Base-by-base conservation (phyloP, 2,888 invertebrate species). In the Cartodere bifasciata region DNA sequence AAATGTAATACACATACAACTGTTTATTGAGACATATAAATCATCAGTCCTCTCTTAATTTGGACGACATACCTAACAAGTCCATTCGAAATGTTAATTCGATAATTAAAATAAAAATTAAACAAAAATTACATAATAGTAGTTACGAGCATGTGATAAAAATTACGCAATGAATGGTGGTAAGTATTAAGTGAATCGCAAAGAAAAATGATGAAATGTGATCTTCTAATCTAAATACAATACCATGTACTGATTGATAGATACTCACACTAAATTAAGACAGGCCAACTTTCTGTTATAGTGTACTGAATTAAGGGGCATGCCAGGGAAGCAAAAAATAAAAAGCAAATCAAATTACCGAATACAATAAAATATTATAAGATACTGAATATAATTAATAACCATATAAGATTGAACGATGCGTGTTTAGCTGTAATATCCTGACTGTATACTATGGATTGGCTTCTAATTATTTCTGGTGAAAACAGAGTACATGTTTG, bases 11-110 rank as follows among this genome's bases (percentile, higher is more conserved):
- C 68, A 68, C 68, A 68, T 68, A 69, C 68, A 69, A 69, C 68
- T 68, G 68, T 68, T 69, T 68, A 69, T 70, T 68, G 66, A 68
- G 68, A 68, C 68, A 68, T 67, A 63, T 56, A 58, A 57, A 61
- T 59, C 58, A 58, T 59, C 60, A 60, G 60, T 61, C 60, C 55
- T 59, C 50, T 53, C 47, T 48, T 49, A 49, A 46, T 48, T 48
- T 49, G 49, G 47, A 48, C 44, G 45, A 49, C 47, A 47, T 51
- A 53, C 48, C 50, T 48, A 49, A 56, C 50, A 52, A 53, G 43
- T 25, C 28, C 21, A n/a, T n/a, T n/a, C n/a, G n/a, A n/a, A n/a
- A n/a, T n/a, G n/a, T n/a, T n/a, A n/a, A n/a, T n/a, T n/a, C n/a
- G n/a, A n/a, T n/a, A n/a, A n/a, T n/a, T n/a, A n/a, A n/a, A n/a